Evolutionary conservation across 2,888 invertebrate genomes (phyloP), one percentile per base, ranked within the genome.

Genomic region (Zygothrica quintamaculata): DNA sequence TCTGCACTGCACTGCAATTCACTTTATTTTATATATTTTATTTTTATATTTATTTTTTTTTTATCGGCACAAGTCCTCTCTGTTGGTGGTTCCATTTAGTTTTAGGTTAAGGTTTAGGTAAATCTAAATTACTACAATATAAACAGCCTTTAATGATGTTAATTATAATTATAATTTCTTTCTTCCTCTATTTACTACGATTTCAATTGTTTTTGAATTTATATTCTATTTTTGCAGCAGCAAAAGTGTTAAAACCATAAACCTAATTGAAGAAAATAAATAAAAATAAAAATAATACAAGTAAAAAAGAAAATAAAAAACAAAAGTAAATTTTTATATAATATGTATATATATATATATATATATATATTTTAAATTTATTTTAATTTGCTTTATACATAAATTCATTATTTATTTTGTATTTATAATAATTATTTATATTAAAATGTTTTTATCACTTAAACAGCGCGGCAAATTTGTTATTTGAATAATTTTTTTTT

Each of bases 401-500:
- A 85, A 80, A 82, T 82, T 79, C 82, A 84, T 77, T 82, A 74
- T 74, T 71, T 74, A 64, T 50, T 77, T n/a, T n/a, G n/a, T n/a
- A n/a, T n/a, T n/a, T n/a, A n/a, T n/a, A n/a, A n/a, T n/a, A n/a
- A n/a, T n/a, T 66, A 50, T 55, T 51, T 51, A 72, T 44, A 71
- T 65, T 66, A 74, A 70, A 72, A 80, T n/a, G n/a, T n/a, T 68
- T 72, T 60, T 78, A 81, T 77, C 80, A 81, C 77, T 79, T 76
- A 82, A 84, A 82, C 79, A 79, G 84, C 75, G 75, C 68, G 66
- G 78, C 77, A 61, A 75, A 72, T 57, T 55, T 65, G n/a, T n/a
- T n/a, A n/a, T 50, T 46, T 34, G 9, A 22, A 22, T 62, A 46
- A 44, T 26, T 15, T 13, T 44, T 42, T 37, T 34, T 34, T 43